phyloP scores from a whole-genome alignment of 1,140 invertebrate species.

The Bombus polaris region DNA sequence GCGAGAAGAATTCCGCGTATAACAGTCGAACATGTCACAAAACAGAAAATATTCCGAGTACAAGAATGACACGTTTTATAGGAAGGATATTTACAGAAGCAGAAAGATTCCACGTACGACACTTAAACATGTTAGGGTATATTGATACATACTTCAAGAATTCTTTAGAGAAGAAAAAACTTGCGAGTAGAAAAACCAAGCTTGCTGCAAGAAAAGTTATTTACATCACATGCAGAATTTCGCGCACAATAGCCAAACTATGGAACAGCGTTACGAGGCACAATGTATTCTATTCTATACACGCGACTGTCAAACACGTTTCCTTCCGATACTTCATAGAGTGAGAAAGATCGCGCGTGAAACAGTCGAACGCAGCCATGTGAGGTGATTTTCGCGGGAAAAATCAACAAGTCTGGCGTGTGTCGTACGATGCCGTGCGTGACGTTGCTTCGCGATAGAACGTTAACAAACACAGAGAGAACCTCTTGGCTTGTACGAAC shows the following conservation, averaged over 20 bases:
- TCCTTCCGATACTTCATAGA: background rate
- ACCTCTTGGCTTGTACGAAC: background rate
- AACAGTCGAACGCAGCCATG: background rate
- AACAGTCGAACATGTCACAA: too few relatives aligned
- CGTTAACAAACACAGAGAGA: background rate
- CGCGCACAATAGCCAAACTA: too few relatives aligned
- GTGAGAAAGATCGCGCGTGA: background rate
- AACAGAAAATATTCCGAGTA: background rate
- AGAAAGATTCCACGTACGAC: background rate
- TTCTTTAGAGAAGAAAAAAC: too few relatives aligned
- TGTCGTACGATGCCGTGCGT: constrained; percentile 13
- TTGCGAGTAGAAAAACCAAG: too few relatives aligned
- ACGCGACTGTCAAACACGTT: too few relatives aligned
- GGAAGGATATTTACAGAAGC: background rate
- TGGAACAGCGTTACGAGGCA: too few relatives aligned
- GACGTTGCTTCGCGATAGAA: background rate
- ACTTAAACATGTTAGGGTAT: too few relatives aligned
- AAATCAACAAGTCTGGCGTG: background rate
- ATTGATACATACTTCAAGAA: too few relatives aligned
- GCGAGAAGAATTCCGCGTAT: background rate
- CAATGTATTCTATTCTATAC: too few relatives aligned
- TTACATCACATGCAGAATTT: too few relatives aligned
- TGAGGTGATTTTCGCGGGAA: background rate
- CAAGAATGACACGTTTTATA: background rate
- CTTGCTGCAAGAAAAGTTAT: too few relatives aligned